Conservation (phyloP, 2,888 invertebrate genomes). For the Thyatira batis region DNA sequence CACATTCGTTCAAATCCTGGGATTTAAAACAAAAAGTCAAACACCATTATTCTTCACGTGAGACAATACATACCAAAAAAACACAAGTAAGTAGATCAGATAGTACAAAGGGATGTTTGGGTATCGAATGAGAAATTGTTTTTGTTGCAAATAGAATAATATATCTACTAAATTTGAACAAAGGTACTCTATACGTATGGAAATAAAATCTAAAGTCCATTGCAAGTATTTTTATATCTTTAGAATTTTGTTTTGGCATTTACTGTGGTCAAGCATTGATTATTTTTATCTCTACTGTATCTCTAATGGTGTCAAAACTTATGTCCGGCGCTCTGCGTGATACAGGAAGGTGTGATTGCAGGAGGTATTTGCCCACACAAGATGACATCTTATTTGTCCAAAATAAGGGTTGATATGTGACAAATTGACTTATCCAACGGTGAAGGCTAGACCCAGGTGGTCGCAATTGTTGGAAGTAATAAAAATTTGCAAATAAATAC, state of each 20-base stretch:
- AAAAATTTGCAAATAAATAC: constrained; percentile 42
- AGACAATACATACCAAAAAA: constrained; percentile 72
- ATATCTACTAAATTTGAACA: constrained; percentile 1
- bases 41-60: constrained; percentile 54
- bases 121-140: constrained; percentile 65
- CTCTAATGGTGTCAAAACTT: constrained; percentile 77
- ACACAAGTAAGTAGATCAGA: constrained; percentile 73
- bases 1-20: constrained; percentile 51
- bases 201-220: constrained; percentile 23
- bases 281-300: constrained; percentile 71
- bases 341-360: constrained; percentile 72
- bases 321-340: constrained; percentile 76
- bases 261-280: constrained; percentile 73
- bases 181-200: constrained; percentile 2
- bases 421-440: constrained; percentile 61
- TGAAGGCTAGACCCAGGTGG: constrained; percentile 59
- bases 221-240: constrained; percentile 10
- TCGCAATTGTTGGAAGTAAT: constrained; percentile 56
- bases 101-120: constrained; percentile 70
- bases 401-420: constrained; percentile 63
- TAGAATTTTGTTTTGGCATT: constrained; percentile 11
- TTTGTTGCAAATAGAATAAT: constrained; percentile 43
- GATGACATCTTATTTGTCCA: constrained; percentile 68
- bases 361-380: constrained; percentile 72
- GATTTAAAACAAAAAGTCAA: constrained; percentile 73